These are phyloP conservation scores for Arrhopalites spinosus DNA, from an alignment of 2,888 invertebrate genomes.

Conservation along the genomic window DNA sequence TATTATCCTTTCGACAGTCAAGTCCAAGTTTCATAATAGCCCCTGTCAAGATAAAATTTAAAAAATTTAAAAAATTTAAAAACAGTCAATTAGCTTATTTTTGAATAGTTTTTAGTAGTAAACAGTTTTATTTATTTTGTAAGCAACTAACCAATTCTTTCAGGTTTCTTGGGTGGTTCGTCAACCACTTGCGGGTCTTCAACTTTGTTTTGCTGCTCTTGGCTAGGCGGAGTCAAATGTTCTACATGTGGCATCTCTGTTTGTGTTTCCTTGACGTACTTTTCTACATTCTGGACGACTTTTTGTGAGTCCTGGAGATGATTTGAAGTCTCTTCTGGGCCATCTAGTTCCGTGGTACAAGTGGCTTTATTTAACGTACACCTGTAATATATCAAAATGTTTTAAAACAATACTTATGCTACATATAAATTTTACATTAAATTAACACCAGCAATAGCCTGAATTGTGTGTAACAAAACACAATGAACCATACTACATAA, in stretches of 20 bases:
- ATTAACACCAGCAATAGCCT: not conserved
- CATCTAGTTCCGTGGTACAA: too few relatives aligned
- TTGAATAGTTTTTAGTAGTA: not conserved
- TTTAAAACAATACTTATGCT: not conserved
- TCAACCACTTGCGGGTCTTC: not conserved
- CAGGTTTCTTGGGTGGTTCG: slow-evolving; percentile 5
- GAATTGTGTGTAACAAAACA: too few relatives aligned
- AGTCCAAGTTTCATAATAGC: slow-evolving; percentile 19
- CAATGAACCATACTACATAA: too few relatives aligned
- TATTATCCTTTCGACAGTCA: slow-evolving; percentile 16
- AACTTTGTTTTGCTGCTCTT: not conserved
- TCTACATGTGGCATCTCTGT: not conserved
- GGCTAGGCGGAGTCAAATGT: not conserved
- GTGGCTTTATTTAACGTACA: too few relatives aligned
- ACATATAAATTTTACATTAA: not conserved
- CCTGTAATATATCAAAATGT: too few relatives aligned
- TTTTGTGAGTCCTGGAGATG: too few relatives aligned
- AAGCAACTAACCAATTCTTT: slow-evolving; percentile 11
- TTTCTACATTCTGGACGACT: too few relatives aligned
- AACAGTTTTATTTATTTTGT: not conserved
- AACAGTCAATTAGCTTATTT: too few relatives aligned
- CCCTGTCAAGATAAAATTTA: not conserved
- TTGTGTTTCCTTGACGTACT: slow-evolving; percentile 21
- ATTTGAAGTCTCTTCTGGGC: too few relatives aligned
- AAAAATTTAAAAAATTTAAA: not conserved